phyloP scores from a whole-genome alignment of 2,113 vertebrate genomes.

The Megaptera novaeangliae region DNA sequence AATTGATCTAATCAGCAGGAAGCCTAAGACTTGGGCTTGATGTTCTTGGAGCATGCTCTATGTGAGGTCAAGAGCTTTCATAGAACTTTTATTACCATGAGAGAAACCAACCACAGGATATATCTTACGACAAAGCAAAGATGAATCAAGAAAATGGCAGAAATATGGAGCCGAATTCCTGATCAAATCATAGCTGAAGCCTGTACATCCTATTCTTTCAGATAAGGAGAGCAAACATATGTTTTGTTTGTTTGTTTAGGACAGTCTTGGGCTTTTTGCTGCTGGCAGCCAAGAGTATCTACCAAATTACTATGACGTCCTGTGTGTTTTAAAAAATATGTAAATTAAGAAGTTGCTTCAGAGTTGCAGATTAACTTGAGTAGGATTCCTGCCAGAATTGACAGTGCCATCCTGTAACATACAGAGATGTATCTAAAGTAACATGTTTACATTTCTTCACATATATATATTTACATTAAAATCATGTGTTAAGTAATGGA shows the following conservation, averaged over 20 bases:
- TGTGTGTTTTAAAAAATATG: background rate
- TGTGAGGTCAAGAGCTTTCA: background rate
- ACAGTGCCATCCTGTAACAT: background rate
- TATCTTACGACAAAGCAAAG: background rate
- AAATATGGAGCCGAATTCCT: background rate
- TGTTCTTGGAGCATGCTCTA: background rate
- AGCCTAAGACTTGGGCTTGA: background rate
- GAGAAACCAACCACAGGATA: background rate
- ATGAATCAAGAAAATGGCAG: background rate
- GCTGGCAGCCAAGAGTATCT: background rate
- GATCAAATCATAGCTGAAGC: background rate
- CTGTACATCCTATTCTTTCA: background rate
- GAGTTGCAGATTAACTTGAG: background rate
- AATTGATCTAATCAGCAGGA: background rate
- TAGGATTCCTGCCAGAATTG: background rate
- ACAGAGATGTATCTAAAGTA: background rate
- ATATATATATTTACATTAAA: background rate
- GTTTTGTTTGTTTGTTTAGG: background rate
- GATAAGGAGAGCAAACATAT: rapidly evolving
- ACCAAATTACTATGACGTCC: background rate
- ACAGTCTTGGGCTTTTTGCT: background rate
- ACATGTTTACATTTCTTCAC: background rate
- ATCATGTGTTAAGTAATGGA: background rate
- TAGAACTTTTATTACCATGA: background rate
- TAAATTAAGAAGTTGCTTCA: background rate